Percentiles rank a stretch among this genome's conserved stretches.
Evolutionary conservation across 2,113 vertebrate genomes (phyloP).

Genomic region (Bagarius yarrelli): DNA sequence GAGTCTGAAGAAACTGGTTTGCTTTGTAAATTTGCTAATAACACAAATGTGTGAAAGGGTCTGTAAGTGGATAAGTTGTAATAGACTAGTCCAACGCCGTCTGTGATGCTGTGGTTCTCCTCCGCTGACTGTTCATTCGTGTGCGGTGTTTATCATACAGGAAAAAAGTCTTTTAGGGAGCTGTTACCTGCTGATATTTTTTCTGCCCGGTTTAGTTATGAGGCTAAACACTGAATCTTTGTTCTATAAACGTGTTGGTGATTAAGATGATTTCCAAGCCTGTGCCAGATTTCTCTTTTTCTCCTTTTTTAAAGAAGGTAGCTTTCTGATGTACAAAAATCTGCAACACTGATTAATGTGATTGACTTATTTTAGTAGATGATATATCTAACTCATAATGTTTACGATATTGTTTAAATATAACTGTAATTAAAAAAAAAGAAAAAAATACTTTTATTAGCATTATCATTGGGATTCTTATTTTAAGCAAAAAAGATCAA

Average conservation of each 20-base stretch:
- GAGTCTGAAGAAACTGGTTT: constrained; percentile 39
- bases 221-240: neutral
- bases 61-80: neutral
- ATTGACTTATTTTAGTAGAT: neutral
- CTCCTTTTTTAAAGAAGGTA: neutral
- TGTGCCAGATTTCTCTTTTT: neutral
- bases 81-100: neutral
- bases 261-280: neutral
- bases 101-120: neutral
- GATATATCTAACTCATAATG: neutral
- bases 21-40: constrained; percentile 58
- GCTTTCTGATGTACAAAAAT: neutral
- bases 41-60: constrained; percentile 18
- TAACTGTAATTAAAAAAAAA: too few relatives aligned
- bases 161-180: neutral
- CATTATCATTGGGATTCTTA: neutral
- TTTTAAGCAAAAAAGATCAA: neutral
- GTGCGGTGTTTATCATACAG: too few relatives aligned
- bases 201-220: neutral
- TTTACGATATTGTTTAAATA: neutral
- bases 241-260: neutral
- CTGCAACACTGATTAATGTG: neutral
- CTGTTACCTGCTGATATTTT: neutral
- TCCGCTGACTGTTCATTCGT: neutral
- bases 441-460: neutral